Percentiles rank a stretch among this genome's conserved stretches.
phyloP scores from a whole-genome alignment of 2,888 invertebrate species.

The Epinotia brunnichana region DNA sequence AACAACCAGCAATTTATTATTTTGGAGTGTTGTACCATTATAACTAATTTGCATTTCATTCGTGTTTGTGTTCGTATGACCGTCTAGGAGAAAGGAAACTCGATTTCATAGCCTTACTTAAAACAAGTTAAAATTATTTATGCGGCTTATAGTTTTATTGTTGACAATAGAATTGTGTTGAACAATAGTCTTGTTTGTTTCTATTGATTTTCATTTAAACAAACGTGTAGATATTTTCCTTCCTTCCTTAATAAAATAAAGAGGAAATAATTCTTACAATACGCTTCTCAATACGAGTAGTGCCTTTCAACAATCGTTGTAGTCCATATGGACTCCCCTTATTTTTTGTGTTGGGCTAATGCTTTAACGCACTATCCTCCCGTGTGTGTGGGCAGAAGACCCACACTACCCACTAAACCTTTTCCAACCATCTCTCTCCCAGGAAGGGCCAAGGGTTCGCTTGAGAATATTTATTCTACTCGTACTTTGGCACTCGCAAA shows the following conservation, averaged over 20 bases:
- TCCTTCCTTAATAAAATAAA: neutral
- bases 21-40: neutral
- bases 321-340: neutral
- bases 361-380: no score
- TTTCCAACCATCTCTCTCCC: no score
- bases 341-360: no score
- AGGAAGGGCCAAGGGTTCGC: no score
- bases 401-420: no score
- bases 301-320: neutral
- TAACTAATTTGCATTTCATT: neutral
- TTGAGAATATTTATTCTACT: no score
- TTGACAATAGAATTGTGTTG: no score
- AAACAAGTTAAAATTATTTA: neutral
- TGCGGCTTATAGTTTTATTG: no score
- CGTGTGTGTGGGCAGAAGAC: no score
- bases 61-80: neutral
- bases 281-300: neutral
- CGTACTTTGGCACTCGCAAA: no score
- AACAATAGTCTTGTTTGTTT: no score
- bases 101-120: neutral
- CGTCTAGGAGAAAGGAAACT: neutral
- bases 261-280: neutral
- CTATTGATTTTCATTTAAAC: no score
- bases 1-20: neutral
- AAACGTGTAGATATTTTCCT: neutral